Base-by-base conservation (phyloP, 2,797 vertebrate species). In the Sciaenops ocellatus region DNA sequence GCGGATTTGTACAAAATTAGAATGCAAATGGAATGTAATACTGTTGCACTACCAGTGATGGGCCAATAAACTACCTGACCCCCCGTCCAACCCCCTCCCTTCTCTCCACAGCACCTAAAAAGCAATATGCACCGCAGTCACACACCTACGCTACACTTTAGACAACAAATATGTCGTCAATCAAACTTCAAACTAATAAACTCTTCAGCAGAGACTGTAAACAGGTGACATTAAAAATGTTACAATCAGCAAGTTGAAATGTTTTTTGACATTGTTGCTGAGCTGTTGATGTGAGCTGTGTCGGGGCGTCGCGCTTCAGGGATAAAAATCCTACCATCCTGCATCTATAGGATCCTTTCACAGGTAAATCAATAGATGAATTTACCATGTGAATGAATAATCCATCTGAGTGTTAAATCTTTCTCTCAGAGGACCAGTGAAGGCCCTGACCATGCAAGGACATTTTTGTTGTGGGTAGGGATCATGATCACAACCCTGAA, bases 1-100 rank as follows among this genome's bases (percentile, higher is more conserved):
- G 85, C 65, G 84, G 88, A 93, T 94, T 92, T 93, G 90, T 92
- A 77, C 83, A 83, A 83, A 92, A 94, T 93, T 91, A 89, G 91
- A 94, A 92, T 92, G 93, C 89, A 92, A 93, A 93, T 92, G 85
- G 88, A 80, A 87, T 72, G 81, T 91, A 90, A 91, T 92, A 85
- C 85, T 88, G 76, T 89, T 59, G 80, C 83, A 81, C 72, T 75
- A 67, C 66, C 75, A 22, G 63, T 76, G 73, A 92, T 86, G 85
- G 87, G 83, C 84, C 86, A 85, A 90, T 90, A 93, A 92, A 88
- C 82, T 72, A 78, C 80, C 76, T 80, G 85, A 79, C 64, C 76
- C 76, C 82, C 88, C 34, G 34, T 38, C 8, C 34, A 38, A 9
- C 34, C 34, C 34, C 8, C 8, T 1, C 70, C 72, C 30, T 34